Conservation (phyloP, 1,140 invertebrate genomes). For the Hycleus phaleratus region DNA sequence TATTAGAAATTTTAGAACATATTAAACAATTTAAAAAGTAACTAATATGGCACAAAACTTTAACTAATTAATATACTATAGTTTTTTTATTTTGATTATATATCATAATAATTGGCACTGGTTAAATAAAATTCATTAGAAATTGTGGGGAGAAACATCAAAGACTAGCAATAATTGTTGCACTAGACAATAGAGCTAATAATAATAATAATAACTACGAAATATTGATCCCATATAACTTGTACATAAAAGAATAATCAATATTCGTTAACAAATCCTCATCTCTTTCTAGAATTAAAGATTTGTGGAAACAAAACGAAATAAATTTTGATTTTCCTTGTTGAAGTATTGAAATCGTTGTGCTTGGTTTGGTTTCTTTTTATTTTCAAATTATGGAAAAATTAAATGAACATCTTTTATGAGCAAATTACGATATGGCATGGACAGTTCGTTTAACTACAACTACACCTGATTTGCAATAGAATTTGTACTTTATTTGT, state of each 20-base stretch:
- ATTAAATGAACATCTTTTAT: not conserved
- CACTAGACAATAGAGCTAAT: no score
- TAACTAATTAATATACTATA: not conserved
- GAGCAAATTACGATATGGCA: not conserved
- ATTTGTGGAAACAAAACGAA: no score
- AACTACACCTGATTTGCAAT: not conserved
- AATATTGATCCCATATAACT: conserved; percentile 16
- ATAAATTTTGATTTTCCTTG: no score
- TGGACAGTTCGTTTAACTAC: not conserved
- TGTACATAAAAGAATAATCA: conserved; percentile 6
- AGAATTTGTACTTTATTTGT: conserved; percentile 9
- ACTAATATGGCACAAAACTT: conserved; percentile 15
- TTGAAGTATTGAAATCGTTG: no score
- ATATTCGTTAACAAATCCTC: no score
- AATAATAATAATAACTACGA: conserved; percentile 2
- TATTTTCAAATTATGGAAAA: not conserved
- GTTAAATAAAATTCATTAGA: no score
- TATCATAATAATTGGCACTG: conserved; percentile 9
- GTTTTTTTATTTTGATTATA: no score
- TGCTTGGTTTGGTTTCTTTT: no score
- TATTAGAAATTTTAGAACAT: not conserved
- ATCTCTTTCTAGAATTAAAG: no score
- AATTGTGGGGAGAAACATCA: no score
- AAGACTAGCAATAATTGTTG: no score
- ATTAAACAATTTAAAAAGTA: not conserved